These are phyloP conservation scores for Nibea albiflora DNA, from an alignment of 2,113 vertebrate species.

Conservation along the genomic window DNA sequence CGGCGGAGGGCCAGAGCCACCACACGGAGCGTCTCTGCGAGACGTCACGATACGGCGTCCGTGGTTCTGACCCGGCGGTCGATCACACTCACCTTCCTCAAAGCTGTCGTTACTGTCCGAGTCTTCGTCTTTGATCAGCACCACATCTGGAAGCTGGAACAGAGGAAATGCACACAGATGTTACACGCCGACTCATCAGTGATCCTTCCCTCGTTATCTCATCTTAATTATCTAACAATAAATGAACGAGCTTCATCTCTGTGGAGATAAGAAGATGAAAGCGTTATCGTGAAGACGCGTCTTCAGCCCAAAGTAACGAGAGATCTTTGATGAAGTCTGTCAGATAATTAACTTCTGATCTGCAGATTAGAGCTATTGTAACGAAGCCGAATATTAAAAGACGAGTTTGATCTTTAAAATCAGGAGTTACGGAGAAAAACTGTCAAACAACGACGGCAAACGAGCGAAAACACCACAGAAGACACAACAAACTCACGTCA, in stretches of 20 bases:
- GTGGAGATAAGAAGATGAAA: conserved; percentile 10
- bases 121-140: conserved; percentile 81
- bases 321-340: too few relatives aligned
- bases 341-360: background rate
- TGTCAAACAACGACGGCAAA: too few relatives aligned
- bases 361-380: background rate
- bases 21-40: too few relatives aligned
- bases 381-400: too few relatives aligned
- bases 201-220: conserved; percentile 2
- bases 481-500: too few relatives aligned
- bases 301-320: background rate
- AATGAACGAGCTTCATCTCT: background rate
- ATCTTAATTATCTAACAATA: background rate
- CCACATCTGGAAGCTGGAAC: conserved; percentile 74
- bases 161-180: background rate
- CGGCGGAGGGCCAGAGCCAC: too few relatives aligned
- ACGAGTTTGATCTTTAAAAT: too few relatives aligned
- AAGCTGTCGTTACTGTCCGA: conserved; percentile 52
- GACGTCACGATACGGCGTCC: too few relatives aligned
- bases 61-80: too few relatives aligned
- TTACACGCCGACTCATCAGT: background rate
- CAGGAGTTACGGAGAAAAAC: too few relatives aligned
- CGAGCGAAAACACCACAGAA: too few relatives aligned
- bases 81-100: conserved; percentile 63
- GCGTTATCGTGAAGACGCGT: background rate